Evolutionary conservation across 2,797 vertebrate species (phyloP).

Genomic region (Nannoperca obscura): DNA sequence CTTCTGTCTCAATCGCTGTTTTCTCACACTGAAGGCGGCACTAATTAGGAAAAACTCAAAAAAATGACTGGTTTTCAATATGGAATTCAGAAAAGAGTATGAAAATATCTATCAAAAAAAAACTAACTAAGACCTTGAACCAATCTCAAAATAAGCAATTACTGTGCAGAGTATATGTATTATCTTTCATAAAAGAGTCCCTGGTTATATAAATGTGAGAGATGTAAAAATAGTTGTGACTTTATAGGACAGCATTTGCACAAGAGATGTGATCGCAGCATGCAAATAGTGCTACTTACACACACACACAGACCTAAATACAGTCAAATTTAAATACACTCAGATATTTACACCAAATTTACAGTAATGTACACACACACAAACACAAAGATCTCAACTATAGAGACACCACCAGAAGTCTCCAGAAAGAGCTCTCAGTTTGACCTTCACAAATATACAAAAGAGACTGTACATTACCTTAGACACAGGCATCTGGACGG

Average conservation of each 20-base stretch:
- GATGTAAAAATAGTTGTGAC: conserved; percentile 13
- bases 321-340: conserved; percentile 2
- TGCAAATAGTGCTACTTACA: not conserved
- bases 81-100: not conserved
- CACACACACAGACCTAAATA: conserved; percentile 1
- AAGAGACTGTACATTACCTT: conserved; percentile 72
- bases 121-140: not conserved
- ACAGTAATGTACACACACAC: conserved; percentile 4
- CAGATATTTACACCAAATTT: conserved; percentile 2
- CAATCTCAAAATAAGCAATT: not conserved
- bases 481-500: conserved; percentile 81
- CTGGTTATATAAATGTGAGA: conserved; percentile 9
- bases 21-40: not conserved
- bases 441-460: conserved; percentile 50
- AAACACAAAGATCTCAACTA: not conserved
- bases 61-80: not conserved
- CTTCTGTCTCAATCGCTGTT: not conserved
- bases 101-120: not conserved
- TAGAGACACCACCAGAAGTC: conserved; percentile 9
- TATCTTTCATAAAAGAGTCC: not conserved
- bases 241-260: not conserved
- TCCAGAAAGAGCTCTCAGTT: conserved; percentile 13
- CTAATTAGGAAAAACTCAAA: not conserved
- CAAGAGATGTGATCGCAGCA: not conserved
- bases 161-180: not conserved